Evolutionary conservation across 1,140 invertebrate species (phyloP).

Genomic region (Armadillidium nasatum): DNA sequence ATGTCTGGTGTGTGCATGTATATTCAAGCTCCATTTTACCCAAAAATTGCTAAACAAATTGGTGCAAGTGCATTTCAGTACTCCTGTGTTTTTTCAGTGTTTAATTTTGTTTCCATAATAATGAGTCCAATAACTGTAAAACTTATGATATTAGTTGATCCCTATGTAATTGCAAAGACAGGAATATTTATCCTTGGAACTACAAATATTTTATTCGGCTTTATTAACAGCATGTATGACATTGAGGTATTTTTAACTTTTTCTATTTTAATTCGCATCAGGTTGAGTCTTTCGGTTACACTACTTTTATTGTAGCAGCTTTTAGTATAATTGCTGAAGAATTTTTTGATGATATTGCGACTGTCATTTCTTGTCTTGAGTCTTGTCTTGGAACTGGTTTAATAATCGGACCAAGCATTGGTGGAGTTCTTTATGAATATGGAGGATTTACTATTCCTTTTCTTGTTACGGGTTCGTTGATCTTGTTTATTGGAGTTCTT

Average conservation of each 20-base stretch:
- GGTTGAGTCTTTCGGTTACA: constrained; percentile 20
- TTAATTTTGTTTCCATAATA: constrained; percentile 16
- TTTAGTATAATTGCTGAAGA: constrained; percentile 26
- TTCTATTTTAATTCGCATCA: constrained; percentile 15
- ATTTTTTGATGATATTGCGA: constrained; percentile 18
- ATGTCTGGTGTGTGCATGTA: constrained; percentile 24
- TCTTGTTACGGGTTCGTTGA: constrained; percentile 45
- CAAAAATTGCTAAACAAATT: neutral
- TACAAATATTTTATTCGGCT: constrained; percentile 23
- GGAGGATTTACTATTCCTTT: constrained; percentile 48
- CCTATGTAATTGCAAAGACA: constrained; percentile 17
- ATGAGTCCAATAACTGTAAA: constrained; percentile 18
- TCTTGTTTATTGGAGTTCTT: no score
- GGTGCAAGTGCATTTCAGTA: constrained; percentile 18
- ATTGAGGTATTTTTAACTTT: neutral
- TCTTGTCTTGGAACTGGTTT: constrained; percentile 19
- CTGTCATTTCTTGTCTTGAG: constrained; percentile 12
- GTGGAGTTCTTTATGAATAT: constrained; percentile 46
- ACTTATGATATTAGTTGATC: neutral
- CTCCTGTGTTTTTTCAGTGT: constrained; percentile 8
- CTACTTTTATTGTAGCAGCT: constrained; percentile 16
- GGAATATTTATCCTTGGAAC: constrained; percentile 18
- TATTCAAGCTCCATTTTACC: constrained; percentile 24
- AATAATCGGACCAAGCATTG: constrained; percentile 45
- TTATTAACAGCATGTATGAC: constrained; percentile 1